Base-by-base conservation (phyloP, 1,140 invertebrate species). In the Stegodyphus dumicola region DNA sequence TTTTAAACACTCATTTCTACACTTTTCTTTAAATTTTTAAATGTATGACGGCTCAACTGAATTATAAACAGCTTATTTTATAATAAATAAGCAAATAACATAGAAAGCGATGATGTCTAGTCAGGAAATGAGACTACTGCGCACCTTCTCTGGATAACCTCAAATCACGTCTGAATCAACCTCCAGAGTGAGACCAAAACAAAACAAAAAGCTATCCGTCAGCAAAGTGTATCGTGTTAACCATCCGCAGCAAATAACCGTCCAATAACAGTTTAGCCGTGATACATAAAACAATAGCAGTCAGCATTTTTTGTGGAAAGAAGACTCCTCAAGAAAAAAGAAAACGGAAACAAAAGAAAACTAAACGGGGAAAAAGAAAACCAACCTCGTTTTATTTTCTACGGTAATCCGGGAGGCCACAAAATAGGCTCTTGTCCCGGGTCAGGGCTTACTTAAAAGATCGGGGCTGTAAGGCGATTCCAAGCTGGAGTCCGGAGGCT, bases 361-460 rank as follows among this genome's bases (percentile, higher is more conserved):
- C 56, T 11, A 60, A 60, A 60, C 9, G 15, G 9, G 2, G 15
- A 9, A 11, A 60, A 60, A 60, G 9, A 60, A 77, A 77, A 51
- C 64, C 76, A 13, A 17, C 11, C 53, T 60, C 49, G 65, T 79
- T 79, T 79, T 48, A 69, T 70, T 70, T 70, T 75, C 18, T 10
- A 79, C 65, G 15, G 77, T 79, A 79, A 79, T 79, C 77, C 66
- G 52, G 52, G 51, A 79, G 65, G 49, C 77, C 77, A 56, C 77
- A 79, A 79, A 79, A 79, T 79, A 79, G 77, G 15, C 77, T 18
- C 53, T 52, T 53, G 65, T 79, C 18, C 53, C 52, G 66, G 77
- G 67, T 56, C 77, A 79, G 65, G 66, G 77, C 77, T 79, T 79
- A 79, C 77, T 79, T 79, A 79, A 70, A 70, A 48, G 66, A 70